Conservation (phyloP, 2,113 vertebrate species). For the Mola mola region DNA sequence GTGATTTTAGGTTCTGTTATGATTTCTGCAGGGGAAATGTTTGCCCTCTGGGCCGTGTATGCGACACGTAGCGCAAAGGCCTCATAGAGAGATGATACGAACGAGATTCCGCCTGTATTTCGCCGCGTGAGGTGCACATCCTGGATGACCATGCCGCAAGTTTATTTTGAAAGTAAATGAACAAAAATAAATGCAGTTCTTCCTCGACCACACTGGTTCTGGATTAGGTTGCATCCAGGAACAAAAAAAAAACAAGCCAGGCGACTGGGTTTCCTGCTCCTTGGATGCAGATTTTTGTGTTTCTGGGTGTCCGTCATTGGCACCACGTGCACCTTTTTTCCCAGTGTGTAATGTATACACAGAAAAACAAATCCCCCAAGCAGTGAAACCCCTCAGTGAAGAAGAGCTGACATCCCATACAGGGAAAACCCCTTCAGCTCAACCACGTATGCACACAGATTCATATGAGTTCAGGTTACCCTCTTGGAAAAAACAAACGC, state of each 20-base stretch:
- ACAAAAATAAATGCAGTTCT: slow-evolving; percentile 45
- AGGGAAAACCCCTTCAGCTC: neutral
- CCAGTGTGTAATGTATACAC: slow-evolving; percentile 51
- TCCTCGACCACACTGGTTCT: slow-evolving; percentile 18
- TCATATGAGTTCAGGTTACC: slow-evolving; percentile 27
- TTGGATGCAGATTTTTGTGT: slow-evolving; percentile 25
- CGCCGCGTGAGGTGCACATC: neutral
- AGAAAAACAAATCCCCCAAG: slow-evolving; percentile 20
- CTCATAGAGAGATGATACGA: slow-evolving; percentile 6
- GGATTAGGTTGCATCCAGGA: slow-evolving; percentile 51
- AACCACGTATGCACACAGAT: slow-evolving; percentile 4
- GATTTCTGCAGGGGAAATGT: slow-evolving; percentile 35
- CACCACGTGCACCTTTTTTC: slow-evolving; percentile 37
- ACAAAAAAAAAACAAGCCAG: slow-evolving; percentile 26
- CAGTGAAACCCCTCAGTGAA: slow-evolving; percentile 15
- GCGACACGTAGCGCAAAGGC: neutral
- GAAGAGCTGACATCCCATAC: slow-evolving; percentile 45
- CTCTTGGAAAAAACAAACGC: slow-evolving; percentile 2
- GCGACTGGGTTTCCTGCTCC: slow-evolving; percentile 20
- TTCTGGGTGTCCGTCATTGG: slow-evolving; percentile 31
- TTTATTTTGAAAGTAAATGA: slow-evolving; percentile 47
- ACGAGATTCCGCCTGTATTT: neutral
- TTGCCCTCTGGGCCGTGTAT: neutral
- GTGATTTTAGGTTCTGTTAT: slow-evolving; percentile 20
- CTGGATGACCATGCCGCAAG: neutral